Evolutionary conservation across 2,888 invertebrate species (phyloP).

Genomic region (Oxystoma pomonae): DNA sequence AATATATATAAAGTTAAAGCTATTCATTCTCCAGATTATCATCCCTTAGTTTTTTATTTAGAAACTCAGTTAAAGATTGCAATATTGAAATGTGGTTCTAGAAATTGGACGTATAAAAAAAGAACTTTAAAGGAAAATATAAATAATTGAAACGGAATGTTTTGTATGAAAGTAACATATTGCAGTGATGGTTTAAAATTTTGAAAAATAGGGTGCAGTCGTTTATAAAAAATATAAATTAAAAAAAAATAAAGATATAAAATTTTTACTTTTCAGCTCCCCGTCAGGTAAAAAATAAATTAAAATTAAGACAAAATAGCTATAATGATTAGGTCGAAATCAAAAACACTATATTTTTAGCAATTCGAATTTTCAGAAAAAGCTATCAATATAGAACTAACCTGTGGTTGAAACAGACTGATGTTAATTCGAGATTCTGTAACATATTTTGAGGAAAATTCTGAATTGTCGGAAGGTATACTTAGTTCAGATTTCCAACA

Average conservation of each 20-base stretch:
- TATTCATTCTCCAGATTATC: background rate
- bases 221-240: conserved; percentile 1
- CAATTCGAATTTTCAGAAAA: background rate
- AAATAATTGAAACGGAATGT: background rate
- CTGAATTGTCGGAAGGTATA: background rate
- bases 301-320: background rate
- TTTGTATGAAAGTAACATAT: background rate
- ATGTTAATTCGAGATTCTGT: background rate
- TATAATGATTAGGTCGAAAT: background rate
- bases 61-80: background rate
- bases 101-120: conserved; percentile 4
- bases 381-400: background rate
- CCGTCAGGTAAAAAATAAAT: background rate
- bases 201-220: conserved; percentile 2
- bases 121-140: background rate
- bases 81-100: conserved; percentile 2
- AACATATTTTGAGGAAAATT: background rate
- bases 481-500: background rate
- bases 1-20: background rate
- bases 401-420: background rate
- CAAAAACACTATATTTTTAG: conserved; percentile 2
- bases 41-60: background rate
- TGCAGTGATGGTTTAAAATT: conserved; percentile 4
- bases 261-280: conserved; percentile 1
- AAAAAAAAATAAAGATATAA: conserved; percentile 4